Evolutionary conservation across 2,888 invertebrate genomes (phyloP), one percentile per base, ranked within the genome.

Genomic region (Drosophila histrio): DNA sequence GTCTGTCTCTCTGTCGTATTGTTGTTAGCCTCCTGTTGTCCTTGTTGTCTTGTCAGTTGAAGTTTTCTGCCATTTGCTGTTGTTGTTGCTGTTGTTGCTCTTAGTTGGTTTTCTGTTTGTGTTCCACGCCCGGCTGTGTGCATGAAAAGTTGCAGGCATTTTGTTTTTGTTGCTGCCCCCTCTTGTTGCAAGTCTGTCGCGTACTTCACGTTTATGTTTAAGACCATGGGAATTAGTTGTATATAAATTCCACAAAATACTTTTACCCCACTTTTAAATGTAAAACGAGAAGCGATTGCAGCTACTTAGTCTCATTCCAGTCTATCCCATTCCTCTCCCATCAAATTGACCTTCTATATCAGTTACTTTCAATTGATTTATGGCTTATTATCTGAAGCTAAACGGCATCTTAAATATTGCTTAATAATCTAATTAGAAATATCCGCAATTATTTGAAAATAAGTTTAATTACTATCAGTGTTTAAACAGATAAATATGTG

Each of bases 21-120:
- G 73, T 71, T 74, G 75, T 77, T 81, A 75, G 79, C 79, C 79
- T 77, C 38, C 26, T 52, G 50, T 52, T 82, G 82, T 81, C 84
- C 84, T 82, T 82, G 81, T 72, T 75, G 79, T 81, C 84, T 81
- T 82, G 81, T 82, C 81, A 81, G 70, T 63, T 72, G 66, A 75
- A 81, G 72, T 82, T 83, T 75, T 75, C 61, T 65, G 60, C 46
- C 74, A 60, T 58, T 64, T 59, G 79, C 79, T 58, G 60, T 64
- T 77, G 57, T 50, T 80, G 78, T 70, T 72, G 77, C 77, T 57
- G 74, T 77, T 56, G 63, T 62, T 77, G 56, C 36, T 70, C 49
- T 64, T 66, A 21, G 52, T 72, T 49, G 69, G 60, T 58, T 75
- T 68, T 68, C 66, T 79, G 69, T 81, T 81, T 77, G 70, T 70